Evolutionary conservation across 2,113 vertebrate species (phyloP).

Genomic region (Isichthys henryi): DNA sequence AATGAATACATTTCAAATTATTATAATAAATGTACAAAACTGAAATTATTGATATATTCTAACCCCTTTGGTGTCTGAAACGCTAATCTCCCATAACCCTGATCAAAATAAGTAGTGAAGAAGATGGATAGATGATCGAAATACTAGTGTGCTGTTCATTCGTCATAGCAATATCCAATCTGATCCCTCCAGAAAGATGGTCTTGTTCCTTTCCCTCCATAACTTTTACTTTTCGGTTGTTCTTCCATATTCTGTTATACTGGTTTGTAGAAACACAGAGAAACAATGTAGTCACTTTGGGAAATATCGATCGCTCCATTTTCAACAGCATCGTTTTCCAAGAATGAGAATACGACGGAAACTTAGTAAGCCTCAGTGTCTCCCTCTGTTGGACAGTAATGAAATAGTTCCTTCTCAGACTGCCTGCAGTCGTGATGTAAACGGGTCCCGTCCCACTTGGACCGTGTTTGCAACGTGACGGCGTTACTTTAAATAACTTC

Average conservation of each 20-base stretch:
- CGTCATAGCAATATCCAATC: neutral
- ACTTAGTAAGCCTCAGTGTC: neutral
- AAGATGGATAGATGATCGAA: neutral
- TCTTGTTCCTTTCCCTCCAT: neutral
- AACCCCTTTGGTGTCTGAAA: neutral
- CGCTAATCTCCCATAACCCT: neutral
- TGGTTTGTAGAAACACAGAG: neutral
- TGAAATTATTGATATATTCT: neutral
- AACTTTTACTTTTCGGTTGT: neutral
- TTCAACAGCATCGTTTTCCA: neutral
- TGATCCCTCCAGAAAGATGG: neutral
- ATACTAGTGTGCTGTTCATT: neutral
- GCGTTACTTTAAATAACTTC: neutral
- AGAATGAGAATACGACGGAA: neutral
- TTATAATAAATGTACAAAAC: neutral
- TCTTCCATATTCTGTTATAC: neutral
- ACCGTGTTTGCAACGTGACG: neutral
- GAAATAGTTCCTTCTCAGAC: neutral
- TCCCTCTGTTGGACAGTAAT: slow-evolving; percentile 2
- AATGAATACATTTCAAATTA: neutral
- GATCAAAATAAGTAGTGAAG: neutral
- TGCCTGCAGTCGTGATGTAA: neutral
- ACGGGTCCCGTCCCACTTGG: neutral
- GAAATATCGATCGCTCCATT: neutral
- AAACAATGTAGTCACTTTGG: neutral